phyloP scores from a whole-genome alignment of 2,113 vertebrate species.

The Polyodon spathula region DNA sequence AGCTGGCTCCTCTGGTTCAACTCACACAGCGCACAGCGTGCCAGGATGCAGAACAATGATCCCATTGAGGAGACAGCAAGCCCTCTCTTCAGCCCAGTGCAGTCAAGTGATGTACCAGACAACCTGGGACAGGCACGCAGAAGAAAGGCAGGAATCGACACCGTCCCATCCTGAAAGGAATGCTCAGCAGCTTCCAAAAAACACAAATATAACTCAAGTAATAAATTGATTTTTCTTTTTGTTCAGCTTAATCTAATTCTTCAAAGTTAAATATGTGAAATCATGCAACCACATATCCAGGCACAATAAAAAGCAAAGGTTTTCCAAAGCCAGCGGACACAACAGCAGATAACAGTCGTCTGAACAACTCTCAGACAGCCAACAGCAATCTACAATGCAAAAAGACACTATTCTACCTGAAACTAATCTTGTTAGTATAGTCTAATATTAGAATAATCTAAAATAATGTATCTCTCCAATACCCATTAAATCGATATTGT shows the following conservation, averaged over 20 bases:
- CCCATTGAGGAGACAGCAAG: conserved; percentile 21
- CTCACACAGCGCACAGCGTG: background rate
- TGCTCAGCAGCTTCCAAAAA: conserved; percentile 4
- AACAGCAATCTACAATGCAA: no score
- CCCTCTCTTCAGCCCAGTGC: background rate
- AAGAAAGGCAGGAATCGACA: conserved; percentile 15
- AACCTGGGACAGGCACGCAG: conserved; percentile 4
- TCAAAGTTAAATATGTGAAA: conserved; percentile 25
- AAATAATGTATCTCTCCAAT: no score
- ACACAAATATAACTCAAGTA: background rate
- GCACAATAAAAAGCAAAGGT: conserved; percentile 15
- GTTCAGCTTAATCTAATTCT: conserved; percentile 19
- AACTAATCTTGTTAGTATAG: no score
- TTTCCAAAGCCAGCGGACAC: conserved; percentile 30
- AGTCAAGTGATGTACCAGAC: conserved; percentile 14
- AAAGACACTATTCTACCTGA: no score
- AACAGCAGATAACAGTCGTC: conserved; percentile 29
- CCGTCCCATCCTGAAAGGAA: background rate
- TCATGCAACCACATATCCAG: conserved; percentile 19
- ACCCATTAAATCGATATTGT: no score
- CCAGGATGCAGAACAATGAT: conserved; percentile 30
- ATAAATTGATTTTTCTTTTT: conserved; percentile 17
- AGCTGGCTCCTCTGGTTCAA: conserved; percentile 23
- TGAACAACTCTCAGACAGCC: conserved; percentile 13
- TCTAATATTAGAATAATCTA: no score